These are phyloP conservation scores for Montipora sp. DNA, from an alignment of 64 coral and sea anemone genomes.

Conservation along the genomic window DNA sequence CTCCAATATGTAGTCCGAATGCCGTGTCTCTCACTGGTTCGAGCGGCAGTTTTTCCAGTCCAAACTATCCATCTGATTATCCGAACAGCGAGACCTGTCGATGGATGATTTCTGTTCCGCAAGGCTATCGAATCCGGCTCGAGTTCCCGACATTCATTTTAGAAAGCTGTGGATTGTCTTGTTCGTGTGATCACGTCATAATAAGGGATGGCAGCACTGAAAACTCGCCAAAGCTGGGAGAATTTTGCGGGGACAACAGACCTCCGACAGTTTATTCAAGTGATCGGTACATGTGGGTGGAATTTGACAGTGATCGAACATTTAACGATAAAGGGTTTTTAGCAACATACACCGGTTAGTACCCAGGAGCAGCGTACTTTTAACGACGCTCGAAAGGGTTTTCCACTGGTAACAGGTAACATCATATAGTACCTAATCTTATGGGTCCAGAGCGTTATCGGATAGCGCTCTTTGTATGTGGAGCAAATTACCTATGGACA, in stretches of 20 bases:
- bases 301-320: slow-evolving; percentile 37
- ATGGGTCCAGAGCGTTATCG: no score
- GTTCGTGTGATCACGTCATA: slow-evolving; percentile 51
- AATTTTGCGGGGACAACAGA: slow-evolving; percentile 6
- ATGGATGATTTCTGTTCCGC: slow-evolving; percentile 36
- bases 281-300: slow-evolving; percentile 55
- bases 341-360: neutral
- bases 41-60: slow-evolving; percentile 7
- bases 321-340: slow-evolving; percentile 13
- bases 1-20: neutral
- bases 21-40: neutral
- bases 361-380: no score
- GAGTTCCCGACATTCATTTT: slow-evolving; percentile 24
- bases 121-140: neutral
- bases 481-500: no score
- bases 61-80: slow-evolving; percentile 26
- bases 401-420: no score
- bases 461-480: no score
- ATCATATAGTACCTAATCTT: no score
- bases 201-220: slow-evolving; percentile 41
- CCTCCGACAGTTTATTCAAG: slow-evolving; percentile 3
- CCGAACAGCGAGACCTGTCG: neutral
- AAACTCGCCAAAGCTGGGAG: neutral
- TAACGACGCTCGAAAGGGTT: no score
- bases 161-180: slow-evolving; percentile 22